Evolutionary conservation across 1,140 invertebrate genomes (phyloP), one percentile per base, ranked within the genome.

Genomic region (Drosophila pandora): DNA sequence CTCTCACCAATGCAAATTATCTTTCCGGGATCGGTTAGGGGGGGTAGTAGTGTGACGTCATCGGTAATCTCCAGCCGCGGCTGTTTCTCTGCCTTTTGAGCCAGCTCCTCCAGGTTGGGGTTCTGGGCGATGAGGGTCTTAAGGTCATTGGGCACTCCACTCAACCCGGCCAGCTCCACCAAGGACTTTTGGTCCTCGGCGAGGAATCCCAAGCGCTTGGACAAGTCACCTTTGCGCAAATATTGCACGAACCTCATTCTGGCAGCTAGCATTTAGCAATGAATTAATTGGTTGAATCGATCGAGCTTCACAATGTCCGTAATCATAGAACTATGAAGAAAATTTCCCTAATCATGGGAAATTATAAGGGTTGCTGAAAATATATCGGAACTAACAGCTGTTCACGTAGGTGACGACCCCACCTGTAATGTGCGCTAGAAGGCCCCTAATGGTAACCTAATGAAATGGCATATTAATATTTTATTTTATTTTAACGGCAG

Each of bases 21-120:
- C 92, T 97, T 97, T 76, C 96, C 96, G 54, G 95, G 95, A 57
- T 94, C 93, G 28, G 93, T 94, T 4, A 97, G 92, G 0, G 96
- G 96, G 0, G 95, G 92, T 39, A 95, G 81, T 21, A 96, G 90
- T 10, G 93, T 92, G 6, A 95, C 93, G 37, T 94, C 92, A 59
- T 91, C 72, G 56, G 37, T 69, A 7, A 91, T 37, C 9, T 54
- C 43, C 10, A 90, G 47, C 39, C 49, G 69, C 4, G 75, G 63
- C 23, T 90, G 72, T 6, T 58, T 74, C 1, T 61, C 32, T 3
- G 77, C 62, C 68, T 79, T 88, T 9, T 83, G 23, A 7, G 76
- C 62, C 3, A 88, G 43, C 48, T 88, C 83, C 37, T 76, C 79
- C 0, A 88, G 45, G 28, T 78, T 76, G 17, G 80, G 60, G 13